Conservation (phyloP, 2,888 invertebrate genomes). For the Zygogramma bicolorata region DNA sequence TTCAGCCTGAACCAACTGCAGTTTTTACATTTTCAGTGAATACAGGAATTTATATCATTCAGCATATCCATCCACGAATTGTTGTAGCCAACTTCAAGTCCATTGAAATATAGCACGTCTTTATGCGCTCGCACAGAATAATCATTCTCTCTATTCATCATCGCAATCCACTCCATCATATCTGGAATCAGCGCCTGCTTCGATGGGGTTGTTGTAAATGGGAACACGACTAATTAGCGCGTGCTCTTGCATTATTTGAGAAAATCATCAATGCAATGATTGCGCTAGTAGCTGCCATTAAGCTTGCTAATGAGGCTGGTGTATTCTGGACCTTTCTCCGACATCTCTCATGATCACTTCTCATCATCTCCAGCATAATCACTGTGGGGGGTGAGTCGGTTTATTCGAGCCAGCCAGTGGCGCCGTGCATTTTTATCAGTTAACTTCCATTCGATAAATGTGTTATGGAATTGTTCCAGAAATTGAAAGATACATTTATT, state of each 20-base stretch:
- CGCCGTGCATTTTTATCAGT: not conserved
- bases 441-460: not conserved
- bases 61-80: no score
- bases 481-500: no score
- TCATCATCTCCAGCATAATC: conserved; percentile 17
- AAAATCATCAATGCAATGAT: conserved; percentile 57
- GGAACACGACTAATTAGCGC: conserved; percentile 52
- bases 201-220: not conserved
- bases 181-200: not conserved
- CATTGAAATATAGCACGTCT: not conserved
- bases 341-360: conserved; percentile 23
- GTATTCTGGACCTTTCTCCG: conserved; percentile 51
- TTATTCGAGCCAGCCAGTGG: not conserved
- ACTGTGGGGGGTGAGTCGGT: not conserved
- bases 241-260: conserved; percentile 56
- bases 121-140: not conserved
- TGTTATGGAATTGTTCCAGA: no score
- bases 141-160: not conserved
- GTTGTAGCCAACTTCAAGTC: no score
- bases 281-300: conserved; percentile 53
- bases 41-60: no score
- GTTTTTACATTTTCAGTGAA: no score
- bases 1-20: no score
- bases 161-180: not conserved
- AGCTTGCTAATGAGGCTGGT: conserved; percentile 57